Evolutionary conservation across 2,888 invertebrate genomes (phyloP).

Genomic region (Apotomis capreana): DNA sequence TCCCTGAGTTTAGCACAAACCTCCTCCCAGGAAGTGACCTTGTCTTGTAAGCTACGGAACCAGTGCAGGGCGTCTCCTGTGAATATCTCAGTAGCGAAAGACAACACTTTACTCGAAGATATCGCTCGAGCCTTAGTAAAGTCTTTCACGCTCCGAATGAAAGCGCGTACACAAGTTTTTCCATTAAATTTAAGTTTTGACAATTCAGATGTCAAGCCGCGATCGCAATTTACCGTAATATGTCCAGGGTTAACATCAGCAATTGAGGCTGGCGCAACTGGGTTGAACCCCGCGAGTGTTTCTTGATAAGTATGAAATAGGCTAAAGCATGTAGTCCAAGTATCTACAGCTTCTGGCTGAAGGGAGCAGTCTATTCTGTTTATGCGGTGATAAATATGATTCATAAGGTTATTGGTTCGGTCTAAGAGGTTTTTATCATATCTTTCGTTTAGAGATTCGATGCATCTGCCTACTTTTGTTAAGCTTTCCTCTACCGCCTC

Average conservation of each 20-base stretch:
- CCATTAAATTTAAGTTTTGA: too few species aligned
- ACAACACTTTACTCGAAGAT: too few species aligned
- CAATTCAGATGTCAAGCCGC: too few species aligned
- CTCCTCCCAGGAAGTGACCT: too few species aligned
- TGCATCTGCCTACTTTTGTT: background rate
- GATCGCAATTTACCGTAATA: too few species aligned
- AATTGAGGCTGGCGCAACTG: background rate
- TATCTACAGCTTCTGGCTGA: background rate
- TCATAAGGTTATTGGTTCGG: background rate
- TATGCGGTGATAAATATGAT: constrained; percentile 4
- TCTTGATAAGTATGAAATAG: background rate
- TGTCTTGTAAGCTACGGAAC: too few species aligned
- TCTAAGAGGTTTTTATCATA: background rate
- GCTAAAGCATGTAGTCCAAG: background rate
- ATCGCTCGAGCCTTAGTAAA: too few species aligned
- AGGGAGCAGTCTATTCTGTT: background rate
- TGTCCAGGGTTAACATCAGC: background rate
- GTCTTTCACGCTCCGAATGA: too few species aligned
- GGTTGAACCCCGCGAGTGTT: background rate
- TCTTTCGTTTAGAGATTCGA: background rate
- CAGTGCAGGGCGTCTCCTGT: too few species aligned
- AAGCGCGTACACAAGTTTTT: too few species aligned
- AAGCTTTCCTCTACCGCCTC: background rate
- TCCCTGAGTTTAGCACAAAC: too few species aligned
- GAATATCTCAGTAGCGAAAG: too few species aligned